These are phyloP conservation scores for Chloropsis cyanopogon DNA, from an alignment of 2,113 vertebrate species.

Conservation along the genomic window DNA sequence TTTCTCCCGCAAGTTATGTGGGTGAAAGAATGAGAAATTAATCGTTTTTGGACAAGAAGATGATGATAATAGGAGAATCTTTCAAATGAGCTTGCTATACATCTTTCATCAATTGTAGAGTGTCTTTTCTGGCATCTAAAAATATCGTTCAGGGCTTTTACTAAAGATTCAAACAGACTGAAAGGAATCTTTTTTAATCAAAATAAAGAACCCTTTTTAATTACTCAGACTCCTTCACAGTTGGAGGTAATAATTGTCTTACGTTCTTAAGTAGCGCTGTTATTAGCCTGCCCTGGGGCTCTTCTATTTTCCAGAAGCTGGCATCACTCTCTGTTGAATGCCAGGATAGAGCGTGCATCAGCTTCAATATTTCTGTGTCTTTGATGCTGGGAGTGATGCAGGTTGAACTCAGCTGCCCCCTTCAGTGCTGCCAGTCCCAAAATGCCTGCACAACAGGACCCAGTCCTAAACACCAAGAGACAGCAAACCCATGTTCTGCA, in stretches of 20 bases:
- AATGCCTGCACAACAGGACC: rapidly evolving
- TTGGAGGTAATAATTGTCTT: constrained; percentile 81
- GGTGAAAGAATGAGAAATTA: constrained; percentile 47
- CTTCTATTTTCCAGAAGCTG: constrained; percentile 76
- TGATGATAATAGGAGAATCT: constrained; percentile 1
- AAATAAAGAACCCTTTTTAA: constrained; percentile 83
- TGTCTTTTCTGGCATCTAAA: constrained; percentile 70
- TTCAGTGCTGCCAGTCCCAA: neutral
- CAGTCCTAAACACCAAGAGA: no score
- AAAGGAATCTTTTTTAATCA: constrained; percentile 83
- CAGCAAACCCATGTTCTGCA: neutral
- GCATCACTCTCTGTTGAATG: constrained; percentile 49
- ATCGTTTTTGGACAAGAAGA: constrained; percentile 51
- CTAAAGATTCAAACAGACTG: constrained; percentile 77
- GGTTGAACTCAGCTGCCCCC: neutral
- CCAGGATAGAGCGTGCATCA: constrained; percentile 1
- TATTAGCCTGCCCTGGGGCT: constrained; percentile 80
- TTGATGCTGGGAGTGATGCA: rapidly evolving
- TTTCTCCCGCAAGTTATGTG: constrained; percentile 39
- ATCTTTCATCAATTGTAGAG: constrained; percentile 20
- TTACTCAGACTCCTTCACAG: constrained; percentile 81
- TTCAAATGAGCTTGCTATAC: neutral
- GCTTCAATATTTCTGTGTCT: constrained; percentile 16
- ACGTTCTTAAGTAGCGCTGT: constrained; percentile 78
- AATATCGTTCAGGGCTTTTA: constrained; percentile 73